Evolutionary conservation across 2,113 vertebrate species (phyloP), one percentile per base, ranked within the genome.

Genomic region (Planiliza haematocheilus): DNA sequence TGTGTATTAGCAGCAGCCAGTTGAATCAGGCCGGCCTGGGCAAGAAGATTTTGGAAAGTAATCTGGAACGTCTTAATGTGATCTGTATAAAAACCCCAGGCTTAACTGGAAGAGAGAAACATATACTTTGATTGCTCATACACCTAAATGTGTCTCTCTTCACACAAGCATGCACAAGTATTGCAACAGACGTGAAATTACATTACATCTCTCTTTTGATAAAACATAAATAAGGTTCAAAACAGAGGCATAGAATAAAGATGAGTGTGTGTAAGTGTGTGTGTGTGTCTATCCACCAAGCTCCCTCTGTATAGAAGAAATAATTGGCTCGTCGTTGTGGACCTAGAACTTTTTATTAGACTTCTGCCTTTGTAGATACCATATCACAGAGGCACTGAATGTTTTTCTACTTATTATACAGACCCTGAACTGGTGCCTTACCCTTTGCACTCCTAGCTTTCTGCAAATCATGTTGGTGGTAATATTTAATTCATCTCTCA

Each of bases 1-100:
- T 88, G 49, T 77, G 77, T 80, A 88, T 89, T 91, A 88, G 79
- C 81, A 83, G 77, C 70, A 88, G 38, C 71, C 86, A 83, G 70
- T 82, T 91, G 82, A 91, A 90, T 87, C 61, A 68, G 74, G n/a
- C 63, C 58, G 36, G 82, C 79, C 46, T 10, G 7, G 46, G 39
- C 59, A 80, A 79, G 62, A 74, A 84, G 80, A 86, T 85, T 93
- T 87, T 81, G 34, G 65, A 58, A 74, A 59, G 20, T 86, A 89
- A 88, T 91, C 78, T 75, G 43, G 16, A 64, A 66, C 42, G 64
- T 41, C 57, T 82, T 85, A 77, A 70, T 68, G 75, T 82, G 81
- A 84, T 82, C 79, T 67, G 60, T 70, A 53, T 49, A 66, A 89
- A 85, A 74, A 41, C 24, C 16, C 20, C 51, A 65, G 57, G 74